Conservation (phyloP, 2,797 vertebrate species). For the Lagorchestes hirsutus region DNA sequence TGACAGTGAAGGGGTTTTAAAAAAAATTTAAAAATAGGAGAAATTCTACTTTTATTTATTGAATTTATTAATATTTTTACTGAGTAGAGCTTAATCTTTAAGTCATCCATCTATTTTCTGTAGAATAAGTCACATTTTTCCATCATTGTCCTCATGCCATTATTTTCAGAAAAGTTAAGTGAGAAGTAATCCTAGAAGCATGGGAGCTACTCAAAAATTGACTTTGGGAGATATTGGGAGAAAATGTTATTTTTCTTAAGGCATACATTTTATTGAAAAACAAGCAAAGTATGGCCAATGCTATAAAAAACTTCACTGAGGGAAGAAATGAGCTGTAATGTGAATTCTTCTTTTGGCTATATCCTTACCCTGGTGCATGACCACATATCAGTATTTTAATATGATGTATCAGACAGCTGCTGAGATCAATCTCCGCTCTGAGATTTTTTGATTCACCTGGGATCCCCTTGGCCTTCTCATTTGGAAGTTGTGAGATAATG, state of each 20-base stretch:
- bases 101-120: not conserved
- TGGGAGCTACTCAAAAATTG: not conserved
- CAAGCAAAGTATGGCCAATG: not conserved
- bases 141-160: not conserved
- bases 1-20: not conserved
- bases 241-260: not conserved
- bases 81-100: not conserved
- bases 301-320: not conserved
- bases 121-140: not conserved
- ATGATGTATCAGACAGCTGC: not conserved
- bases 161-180: not conserved
- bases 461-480: not conserved
- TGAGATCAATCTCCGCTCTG: not conserved
- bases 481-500: constrained; percentile 3
- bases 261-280: not conserved
- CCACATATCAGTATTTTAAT: not conserved
- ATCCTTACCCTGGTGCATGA: not conserved
- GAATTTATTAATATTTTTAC: not conserved
- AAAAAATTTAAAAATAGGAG: not conserved
- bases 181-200: not conserved
- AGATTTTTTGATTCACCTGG: not conserved
- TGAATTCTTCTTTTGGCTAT: not conserved
- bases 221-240: not conserved
- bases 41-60: not conserved
- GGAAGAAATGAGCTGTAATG: constrained; percentile 7